These are phyloP conservation scores for Drosophila leonis DNA, from an alignment of 2,888 invertebrate species.

Conservation along the genomic window DNA sequence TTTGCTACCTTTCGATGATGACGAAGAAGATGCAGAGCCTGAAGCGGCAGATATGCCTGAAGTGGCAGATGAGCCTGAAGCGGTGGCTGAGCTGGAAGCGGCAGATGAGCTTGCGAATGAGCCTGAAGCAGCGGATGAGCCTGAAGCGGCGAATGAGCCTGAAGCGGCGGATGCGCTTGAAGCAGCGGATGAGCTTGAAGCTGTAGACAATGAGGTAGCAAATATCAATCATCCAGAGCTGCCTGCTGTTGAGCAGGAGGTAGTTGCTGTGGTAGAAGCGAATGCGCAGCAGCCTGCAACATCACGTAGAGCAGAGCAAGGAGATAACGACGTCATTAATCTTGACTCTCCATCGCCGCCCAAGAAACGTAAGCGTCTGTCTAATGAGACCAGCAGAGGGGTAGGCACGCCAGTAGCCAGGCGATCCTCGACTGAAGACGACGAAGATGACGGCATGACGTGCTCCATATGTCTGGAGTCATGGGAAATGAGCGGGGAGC, in stretches of 20 bases:
- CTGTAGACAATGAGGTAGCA: background rate
- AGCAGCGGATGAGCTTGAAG: background rate
- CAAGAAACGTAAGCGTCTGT: conserved; percentile 81
- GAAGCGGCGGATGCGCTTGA: background rate
- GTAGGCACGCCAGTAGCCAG: conserved; percentile 69
- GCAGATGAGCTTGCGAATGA: background rate
- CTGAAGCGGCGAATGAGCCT: background rate
- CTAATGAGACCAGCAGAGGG: conserved; percentile 14
- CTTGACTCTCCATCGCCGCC: conserved; percentile 73
- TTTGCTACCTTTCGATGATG: conserved; percentile 1
- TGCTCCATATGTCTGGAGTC: conserved; percentile 96
- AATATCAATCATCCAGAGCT: background rate
- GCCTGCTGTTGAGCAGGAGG: conserved; percentile 1
- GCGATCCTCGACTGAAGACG: conserved; percentile 85
- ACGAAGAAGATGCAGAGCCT: background rate
- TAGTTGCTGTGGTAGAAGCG: background rate
- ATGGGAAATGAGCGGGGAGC: conserved; percentile 94
- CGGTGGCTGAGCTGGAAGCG: background rate
- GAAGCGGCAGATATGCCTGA: conserved; percentile 1
- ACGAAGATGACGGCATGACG: conserved; percentile 89
- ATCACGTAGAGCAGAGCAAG: conserved; percentile 16
- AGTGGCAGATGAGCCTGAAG: background rate
- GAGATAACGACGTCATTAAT: conserved; percentile 31
- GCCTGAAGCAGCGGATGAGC: background rate
- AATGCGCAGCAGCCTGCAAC: conserved; percentile 23